Evolutionary conservation across 2,888 invertebrate species (phyloP).

Genomic region (Polyploca ridens): DNA sequence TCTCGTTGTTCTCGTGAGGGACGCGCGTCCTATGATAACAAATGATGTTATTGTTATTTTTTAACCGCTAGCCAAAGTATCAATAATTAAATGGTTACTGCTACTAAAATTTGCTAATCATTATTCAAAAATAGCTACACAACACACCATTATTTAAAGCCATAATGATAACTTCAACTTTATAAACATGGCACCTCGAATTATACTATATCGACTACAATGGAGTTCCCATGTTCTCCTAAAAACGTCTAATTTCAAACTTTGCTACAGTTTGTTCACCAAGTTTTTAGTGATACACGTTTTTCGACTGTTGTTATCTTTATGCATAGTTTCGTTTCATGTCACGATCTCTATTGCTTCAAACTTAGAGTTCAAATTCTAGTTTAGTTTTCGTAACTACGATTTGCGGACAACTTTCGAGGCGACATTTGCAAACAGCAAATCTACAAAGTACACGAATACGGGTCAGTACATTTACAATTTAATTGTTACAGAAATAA

Average conservation of each 20-base stretch:
- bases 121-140: neutral
- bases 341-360: neutral
- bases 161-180: too few species aligned
- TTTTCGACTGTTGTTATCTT: neutral
- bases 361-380: neutral
- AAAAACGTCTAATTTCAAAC: neutral
- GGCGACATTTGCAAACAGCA: neutral
- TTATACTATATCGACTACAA: neutral
- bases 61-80: too few species aligned
- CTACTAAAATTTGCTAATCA: too few species aligned
- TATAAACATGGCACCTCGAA: too few species aligned
- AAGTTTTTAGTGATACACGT: too few species aligned
- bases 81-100: too few species aligned
- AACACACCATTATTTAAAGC: too few species aligned
- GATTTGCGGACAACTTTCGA: neutral
- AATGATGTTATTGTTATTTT: too few species aligned
- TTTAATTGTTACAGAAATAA: neutral
- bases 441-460: neutral
- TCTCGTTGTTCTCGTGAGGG: too few species aligned
- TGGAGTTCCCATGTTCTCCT: neutral
- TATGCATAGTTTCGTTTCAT: neutral
- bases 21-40: too few species aligned
- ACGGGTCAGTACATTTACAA: neutral
- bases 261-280: neutral
- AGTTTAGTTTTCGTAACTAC: neutral